Conservation (phyloP, 2,888 invertebrate genomes). For the Plagiodera versicolora region DNA sequence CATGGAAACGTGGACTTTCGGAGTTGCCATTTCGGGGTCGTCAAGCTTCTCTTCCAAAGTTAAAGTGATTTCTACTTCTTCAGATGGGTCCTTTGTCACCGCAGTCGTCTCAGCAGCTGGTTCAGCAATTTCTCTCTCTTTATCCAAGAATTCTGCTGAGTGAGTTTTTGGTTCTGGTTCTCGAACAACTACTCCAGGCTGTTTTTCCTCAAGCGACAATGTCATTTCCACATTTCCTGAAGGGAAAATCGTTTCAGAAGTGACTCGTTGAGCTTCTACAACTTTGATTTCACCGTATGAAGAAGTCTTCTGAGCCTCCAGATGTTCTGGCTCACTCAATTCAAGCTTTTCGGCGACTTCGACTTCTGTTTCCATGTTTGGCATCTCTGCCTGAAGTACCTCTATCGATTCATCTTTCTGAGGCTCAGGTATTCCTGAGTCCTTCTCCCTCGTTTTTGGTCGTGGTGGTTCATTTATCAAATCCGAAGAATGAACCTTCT, state of each 20-base stretch:
- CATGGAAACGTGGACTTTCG: slow-evolving; percentile 46
- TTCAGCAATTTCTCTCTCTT: slow-evolving; percentile 22
- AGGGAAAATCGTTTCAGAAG: slow-evolving; percentile 39
- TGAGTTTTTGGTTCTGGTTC: slow-evolving; percentile 10
- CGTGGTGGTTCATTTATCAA: slow-evolving; percentile 20
- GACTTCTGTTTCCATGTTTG: no score
- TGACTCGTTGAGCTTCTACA: slow-evolving; percentile 27
- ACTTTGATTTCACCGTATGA: slow-evolving; percentile 13
- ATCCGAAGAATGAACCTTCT: slow-evolving; percentile 22
- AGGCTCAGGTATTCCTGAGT: slow-evolving; percentile 25
- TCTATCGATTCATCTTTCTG: neutral
- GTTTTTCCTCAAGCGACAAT: slow-evolving; percentile 35
- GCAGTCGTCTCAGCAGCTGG: no score
- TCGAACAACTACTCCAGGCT: slow-evolving; percentile 18
- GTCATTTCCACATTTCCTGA: slow-evolving; percentile 49
- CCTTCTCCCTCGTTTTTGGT: slow-evolving; percentile 36
- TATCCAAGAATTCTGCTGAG: slow-evolving; percentile 30
- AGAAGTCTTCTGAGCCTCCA: slow-evolving; percentile 1
- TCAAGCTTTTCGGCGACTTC: neutral
- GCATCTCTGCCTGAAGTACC: no score
- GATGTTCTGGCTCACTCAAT: neutral
- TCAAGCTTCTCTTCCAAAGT: slow-evolving; percentile 55
- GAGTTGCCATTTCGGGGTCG: slow-evolving; percentile 47
- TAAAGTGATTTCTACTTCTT: slow-evolving; percentile 48
- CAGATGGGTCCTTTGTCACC: slow-evolving; percentile 42